Evolutionary conservation across 2,888 invertebrate species (phyloP).

Genomic region (Cheilosia vernalis): DNA sequence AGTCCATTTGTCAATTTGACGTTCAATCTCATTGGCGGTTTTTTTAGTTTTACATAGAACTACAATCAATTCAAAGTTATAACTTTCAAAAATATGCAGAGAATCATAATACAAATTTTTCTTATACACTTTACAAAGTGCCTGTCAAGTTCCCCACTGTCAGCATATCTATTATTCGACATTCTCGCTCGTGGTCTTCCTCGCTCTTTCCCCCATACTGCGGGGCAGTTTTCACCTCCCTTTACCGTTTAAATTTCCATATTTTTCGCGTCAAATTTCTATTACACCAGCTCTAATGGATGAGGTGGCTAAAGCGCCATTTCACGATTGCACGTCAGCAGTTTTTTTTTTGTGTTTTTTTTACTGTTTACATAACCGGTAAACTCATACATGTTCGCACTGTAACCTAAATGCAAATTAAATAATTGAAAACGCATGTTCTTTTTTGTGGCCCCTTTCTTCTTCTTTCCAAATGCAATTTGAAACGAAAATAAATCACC

Average conservation of each 20-base stretch:
- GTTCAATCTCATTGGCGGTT: too few species aligned
- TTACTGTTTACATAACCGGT: too few species aligned
- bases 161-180: too few species aligned
- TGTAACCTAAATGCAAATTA: conserved; percentile 5
- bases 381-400: neutral
- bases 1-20: too few species aligned
- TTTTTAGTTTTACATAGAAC: too few species aligned
- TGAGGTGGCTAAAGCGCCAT: neutral
- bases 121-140: too few species aligned
- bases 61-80: too few species aligned
- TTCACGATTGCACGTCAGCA: neutral
- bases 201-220: neutral
- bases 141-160: too few species aligned
- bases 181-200: too few species aligned
- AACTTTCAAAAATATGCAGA: too few species aligned
- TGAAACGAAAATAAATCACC: neutral
- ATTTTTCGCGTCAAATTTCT: conserved; percentile 7
- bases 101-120: too few species aligned
- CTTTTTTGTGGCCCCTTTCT: neutral
- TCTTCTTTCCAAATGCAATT: neutral
- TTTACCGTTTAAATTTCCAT: conserved; percentile 1
- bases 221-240: neutral
- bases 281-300: neutral
- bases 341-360: neutral
- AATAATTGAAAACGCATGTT: conserved; percentile 3